phyloP scores from a whole-genome alignment of 2,113 vertebrate genomes.

The Sus scrofa region T2T-Sscrofa CM000818.6:55449001-55449500 shows the following conservation, averaged over 20 bases:
- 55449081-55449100: not conserved
- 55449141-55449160: not conserved
- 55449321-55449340: no score
- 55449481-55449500: no score
- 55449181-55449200: not conserved
- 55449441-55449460: not conserved
- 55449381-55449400: no score
- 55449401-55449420: not conserved
- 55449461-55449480: not conserved
- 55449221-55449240: no score
- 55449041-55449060: not conserved
- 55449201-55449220: no score
- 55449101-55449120: not conserved
- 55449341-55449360: no score
- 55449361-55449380: no score
- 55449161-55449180: not conserved
- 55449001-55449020: not conserved
- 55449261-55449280: no score
- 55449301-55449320: no score
- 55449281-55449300: no score
- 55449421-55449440: not conserved
- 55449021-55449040: not conserved
- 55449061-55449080: not conserved
- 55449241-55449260: no score
- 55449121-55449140: not conserved